Base-by-base conservation (phyloP, 2,113 vertebrate genomes). In the Etheostoma cragini region DNA sequence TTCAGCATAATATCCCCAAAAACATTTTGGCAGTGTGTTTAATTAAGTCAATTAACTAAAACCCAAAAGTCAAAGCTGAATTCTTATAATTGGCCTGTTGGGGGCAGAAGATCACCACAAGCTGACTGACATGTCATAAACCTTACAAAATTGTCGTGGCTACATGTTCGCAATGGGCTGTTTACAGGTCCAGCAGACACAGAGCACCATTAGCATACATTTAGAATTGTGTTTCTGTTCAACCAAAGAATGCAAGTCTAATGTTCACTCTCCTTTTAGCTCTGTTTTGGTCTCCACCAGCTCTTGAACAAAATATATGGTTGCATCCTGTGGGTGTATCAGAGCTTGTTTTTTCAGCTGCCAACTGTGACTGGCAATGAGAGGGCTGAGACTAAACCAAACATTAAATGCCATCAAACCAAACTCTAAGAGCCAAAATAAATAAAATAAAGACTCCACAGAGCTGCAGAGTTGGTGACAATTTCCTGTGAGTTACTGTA, bases 1-100 rank as follows among this genome's bases (percentile, higher is more conserved):
- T 50, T 10, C 22, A 2, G 54, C 58, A 22, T 13, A 22, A 57
- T 69, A 64, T 83, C 50, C 71, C 52, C 64, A 81, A 22, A 50
- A 46, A 5, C 24, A 52, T 52, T 64, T 45, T 72, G 56, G 54
- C 60, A 21, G 35, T 72, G 0, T 46, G 35, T 61, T 62, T 54
- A 33, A 72, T 46, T 45, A 42, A 58, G 4, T 17, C 11, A 68
- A 45, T 62, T 72, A 58, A 6, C 14, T 15, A 10, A 38, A 71
- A 52, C 13, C 2, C 8, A 26, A 0, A 33, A 35, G 1, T 42
- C n/a, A n/a, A 57, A 70, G 10, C 21, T 60, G 35, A 8, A 60
- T 12, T 79, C 1, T 11, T 33, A 8, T 42, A 26, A 16, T n/a
- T 16, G 10, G 10, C 6, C 30, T 8, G 6, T 47, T 35, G 11